phyloP scores from a whole-genome alignment of 2,797 vertebrate genomes.

The Chiloscyllium punctatum region DNA sequence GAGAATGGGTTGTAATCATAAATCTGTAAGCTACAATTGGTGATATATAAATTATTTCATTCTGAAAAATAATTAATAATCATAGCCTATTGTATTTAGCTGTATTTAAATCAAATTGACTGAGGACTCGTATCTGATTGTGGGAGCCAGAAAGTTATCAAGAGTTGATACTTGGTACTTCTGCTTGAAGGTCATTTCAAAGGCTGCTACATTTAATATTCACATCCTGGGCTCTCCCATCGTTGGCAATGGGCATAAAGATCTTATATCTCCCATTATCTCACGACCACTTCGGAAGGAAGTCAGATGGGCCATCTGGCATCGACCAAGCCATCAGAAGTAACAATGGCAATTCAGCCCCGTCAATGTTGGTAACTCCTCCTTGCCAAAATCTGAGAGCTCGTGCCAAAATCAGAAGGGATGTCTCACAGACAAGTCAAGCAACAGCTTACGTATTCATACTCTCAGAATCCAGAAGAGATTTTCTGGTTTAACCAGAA shows the following conservation, averaged over 20 bases:
- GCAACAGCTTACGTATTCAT: too few relatives aligned
- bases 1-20: not conserved
- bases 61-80: not conserved
- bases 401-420: too few relatives aligned
- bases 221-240: not conserved
- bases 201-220: not conserved
- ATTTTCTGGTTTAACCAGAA: too few relatives aligned
- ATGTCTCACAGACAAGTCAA: too few relatives aligned
- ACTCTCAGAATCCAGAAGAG: too few relatives aligned
- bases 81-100: not conserved
- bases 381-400: too few relatives aligned
- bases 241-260: not conserved
- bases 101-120: not conserved
- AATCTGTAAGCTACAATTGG: not conserved
- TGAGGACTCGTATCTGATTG: not conserved
- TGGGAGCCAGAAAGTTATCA: not conserved
- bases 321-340: too few relatives aligned
- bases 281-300: not conserved
- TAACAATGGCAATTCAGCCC: too few relatives aligned
- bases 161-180: not conserved
- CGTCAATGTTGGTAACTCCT: too few relatives aligned
- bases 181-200: not conserved
- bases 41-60: not conserved
- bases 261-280: not conserved
- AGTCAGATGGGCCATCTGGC: not conserved